Base-by-base conservation (phyloP, 1,140 invertebrate species). In the Rhyzopertha dominica region DNA sequence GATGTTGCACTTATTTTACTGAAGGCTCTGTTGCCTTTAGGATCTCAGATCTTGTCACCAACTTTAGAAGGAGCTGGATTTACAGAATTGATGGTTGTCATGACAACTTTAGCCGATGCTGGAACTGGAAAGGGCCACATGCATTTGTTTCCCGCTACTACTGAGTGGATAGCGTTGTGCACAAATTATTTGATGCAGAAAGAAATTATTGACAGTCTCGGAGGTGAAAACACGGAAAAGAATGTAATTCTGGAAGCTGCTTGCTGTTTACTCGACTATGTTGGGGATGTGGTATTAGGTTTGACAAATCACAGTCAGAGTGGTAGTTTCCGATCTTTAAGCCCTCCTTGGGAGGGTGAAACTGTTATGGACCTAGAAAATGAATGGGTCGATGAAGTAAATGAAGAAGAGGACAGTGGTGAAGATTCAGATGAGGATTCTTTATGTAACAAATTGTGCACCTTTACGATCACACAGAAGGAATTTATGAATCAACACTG, bases 401-500 rank as follows among this genome's bases (percentile, higher is more conserved):
- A 85, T 43, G 90, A 95, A 22, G 91, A 95, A 29, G 91, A 95
- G 10, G 92, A 95, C 55, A 92, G 89, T 31, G 89, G 83, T 2
- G 94, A 96, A 65, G 93, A 96, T 68, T 95, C 91, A 0, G 93
- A 97, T 69, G 94, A 98, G 66, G 94, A 98, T 66, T 90, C 87
- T 4, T 72, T 98, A 0, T 87, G 85, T 51, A 92, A 92, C 62
- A 95, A 95, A 69, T 72, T 98, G 1, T 99, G 95, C 66, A 98
- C 95, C 0, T 99, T 95, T 68, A 96, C 92, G 3, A 80, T 94
- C 13, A 98, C 95, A 0, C 89, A 95, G 60, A 95, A 95, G 66
- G 95, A 98, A 67, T 99, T 97, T 62, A 97, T 96, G 87, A 95
- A 95, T 69, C 95, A 98, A 59, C 87, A 90, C 63, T 89, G 91